phyloP scores from a whole-genome alignment of 2,797 vertebrate species.

The Ptychobarbus kaznakovi region DNA sequence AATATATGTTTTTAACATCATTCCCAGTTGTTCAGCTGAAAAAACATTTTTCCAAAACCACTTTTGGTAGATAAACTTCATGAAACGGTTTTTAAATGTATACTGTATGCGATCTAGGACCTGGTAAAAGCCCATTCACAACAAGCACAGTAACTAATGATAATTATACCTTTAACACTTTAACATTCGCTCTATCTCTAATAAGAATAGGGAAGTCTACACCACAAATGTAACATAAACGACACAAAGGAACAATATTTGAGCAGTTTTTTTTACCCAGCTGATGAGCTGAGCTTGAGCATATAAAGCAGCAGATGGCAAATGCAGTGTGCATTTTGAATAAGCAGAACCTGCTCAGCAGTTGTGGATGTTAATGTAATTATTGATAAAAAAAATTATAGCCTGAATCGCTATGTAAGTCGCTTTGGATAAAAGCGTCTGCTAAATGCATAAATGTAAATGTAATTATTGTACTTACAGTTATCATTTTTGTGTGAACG shows the following conservation, averaged over 20 bases:
- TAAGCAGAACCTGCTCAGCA: not conserved
- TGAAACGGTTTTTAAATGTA: no score
- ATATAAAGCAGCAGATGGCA: not conserved
- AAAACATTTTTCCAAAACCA: no score
- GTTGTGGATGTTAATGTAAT: not conserved
- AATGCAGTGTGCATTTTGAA: not conserved
- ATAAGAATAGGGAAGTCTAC: not conserved
- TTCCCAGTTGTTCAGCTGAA: no score
- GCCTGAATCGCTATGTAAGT: no score
- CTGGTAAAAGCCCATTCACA: not conserved
- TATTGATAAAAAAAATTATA: no score
- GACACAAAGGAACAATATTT: not conserved
- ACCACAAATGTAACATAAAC: not conserved
- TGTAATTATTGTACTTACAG: no score
- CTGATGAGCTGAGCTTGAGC: not conserved
- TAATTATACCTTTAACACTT: not conserved
- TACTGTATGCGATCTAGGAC: not conserved
- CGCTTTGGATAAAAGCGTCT: no score
- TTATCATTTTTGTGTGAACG: no score
- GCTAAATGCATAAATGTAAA: no score
- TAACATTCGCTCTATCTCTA: not conserved
- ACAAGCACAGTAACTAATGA: not conserved
- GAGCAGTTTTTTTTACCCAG: not conserved
- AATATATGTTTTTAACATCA: no score
- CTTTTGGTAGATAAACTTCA: no score